Evolutionary conservation across 2,797 vertebrate genomes (phyloP), one percentile per base, ranked within the genome.

Genomic region (Manis pentadactyla): DNA sequence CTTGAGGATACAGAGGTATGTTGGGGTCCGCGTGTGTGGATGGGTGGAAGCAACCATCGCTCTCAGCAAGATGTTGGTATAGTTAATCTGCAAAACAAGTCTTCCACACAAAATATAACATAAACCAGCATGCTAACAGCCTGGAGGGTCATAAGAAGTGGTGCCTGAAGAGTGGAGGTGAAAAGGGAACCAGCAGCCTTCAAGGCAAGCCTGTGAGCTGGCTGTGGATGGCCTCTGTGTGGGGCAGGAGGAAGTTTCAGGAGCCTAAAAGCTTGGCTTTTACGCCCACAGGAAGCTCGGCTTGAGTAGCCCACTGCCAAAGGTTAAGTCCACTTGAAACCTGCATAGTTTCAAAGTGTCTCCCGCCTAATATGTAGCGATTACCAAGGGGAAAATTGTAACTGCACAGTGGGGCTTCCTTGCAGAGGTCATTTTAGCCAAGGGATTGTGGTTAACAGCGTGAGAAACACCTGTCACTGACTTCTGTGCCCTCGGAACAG

Each of bases 101-200:
- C 63, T 61, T 42, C 39, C 17, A 55, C 31, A 69, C 4, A 42
- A 81, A 89, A 75, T 5, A 53, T 11, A 95, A 79, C 31, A 59
- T 42, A 31, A 89, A n/a, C 27, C 27, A 66, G 49, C 34, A 55
- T 69, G 95, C 37, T 89, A 92, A 25, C 17, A 90, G 21, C 31
- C 59, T 93, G 4, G 37, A 87, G 63, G 49, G 74, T 5, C 59
- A 1, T 31, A 51, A 51, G 83, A 69, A 69, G 42, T 13, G 73
- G 59, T 81, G 66, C 31, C 37, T 74, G 14, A 19, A 59, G 29
- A 14, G 46, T 19, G 23, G 74, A 95, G 25, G 18, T 21, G 57
- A 59, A 75, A 87, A 75, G 25, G 12, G 63, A 78, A 77, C 9
- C 21, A 29, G 49, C 79, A 82, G 55, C 7, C 21, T 81, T 13